Evolutionary conservation across 2,113 vertebrate species (phyloP).

Genomic region (Paraplagusia blochii): DNA sequence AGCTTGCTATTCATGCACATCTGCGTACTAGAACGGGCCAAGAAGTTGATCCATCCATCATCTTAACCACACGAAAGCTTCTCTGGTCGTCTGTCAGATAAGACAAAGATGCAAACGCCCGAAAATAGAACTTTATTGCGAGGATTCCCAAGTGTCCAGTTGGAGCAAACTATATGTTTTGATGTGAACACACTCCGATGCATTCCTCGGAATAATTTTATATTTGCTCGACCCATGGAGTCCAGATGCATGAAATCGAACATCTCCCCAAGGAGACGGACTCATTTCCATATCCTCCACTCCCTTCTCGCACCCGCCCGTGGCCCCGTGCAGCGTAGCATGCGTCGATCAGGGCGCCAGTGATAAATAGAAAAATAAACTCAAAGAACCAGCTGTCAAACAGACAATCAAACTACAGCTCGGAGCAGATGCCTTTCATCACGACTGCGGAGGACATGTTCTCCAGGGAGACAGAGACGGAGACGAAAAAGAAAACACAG

Average conservation of each 20-base stretch:
- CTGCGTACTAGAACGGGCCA: too few relatives aligned
- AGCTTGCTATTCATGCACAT: too few relatives aligned
- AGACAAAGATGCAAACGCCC: too few relatives aligned
- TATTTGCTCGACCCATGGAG: conserved; percentile 26
- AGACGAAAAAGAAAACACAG: conserved; percentile 41
- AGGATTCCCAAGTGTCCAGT: conserved; percentile 14
- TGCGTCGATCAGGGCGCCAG: conserved; percentile 22
- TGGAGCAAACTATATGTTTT: conserved; percentile 29
- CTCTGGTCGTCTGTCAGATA: too few relatives aligned
- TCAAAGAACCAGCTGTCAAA: conserved; percentile 58
- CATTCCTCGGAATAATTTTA: conserved; percentile 16
- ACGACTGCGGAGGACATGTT: conserved; percentile 18
- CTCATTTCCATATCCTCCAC: conserved; percentile 25
- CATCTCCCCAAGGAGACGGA: conserved; percentile 22
- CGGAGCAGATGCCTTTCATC: conserved; percentile 52
- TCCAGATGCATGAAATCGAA: conserved; percentile 50
- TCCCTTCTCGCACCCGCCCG: conserved; percentile 12
- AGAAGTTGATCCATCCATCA: too few relatives aligned
- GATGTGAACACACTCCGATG: conserved; percentile 8
- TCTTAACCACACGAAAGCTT: too few relatives aligned
- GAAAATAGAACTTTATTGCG: too few relatives aligned
- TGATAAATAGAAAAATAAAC: conserved; percentile 66
- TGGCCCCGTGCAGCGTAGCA: conserved; percentile 2
- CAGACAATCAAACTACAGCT: conserved; percentile 55
- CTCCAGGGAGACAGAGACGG: conserved; percentile 23